phyloP scores from a whole-genome alignment of 2,797 vertebrate genomes.

The Tamandua tetradactyla region DNA sequence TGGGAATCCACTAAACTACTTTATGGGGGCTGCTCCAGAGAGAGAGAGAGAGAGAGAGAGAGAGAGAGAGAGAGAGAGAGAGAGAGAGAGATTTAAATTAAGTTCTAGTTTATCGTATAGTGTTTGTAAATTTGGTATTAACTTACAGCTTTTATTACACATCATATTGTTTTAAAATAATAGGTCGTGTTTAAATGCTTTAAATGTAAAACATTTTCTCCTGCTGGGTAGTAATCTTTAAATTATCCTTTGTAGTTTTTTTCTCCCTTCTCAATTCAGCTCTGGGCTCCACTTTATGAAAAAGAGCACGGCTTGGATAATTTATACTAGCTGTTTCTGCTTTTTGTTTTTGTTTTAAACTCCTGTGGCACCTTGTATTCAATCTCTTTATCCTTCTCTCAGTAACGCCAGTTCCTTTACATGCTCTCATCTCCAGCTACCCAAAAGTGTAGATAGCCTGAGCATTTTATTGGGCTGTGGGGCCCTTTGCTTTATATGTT shows the following conservation, averaged over 20 bases:
- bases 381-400: neutral
- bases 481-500: neutral
- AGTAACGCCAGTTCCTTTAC: neutral
- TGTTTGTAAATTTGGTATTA: neutral
- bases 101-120: neutral
- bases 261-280: neutral
- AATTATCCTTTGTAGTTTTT: neutral
- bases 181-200: conserved; percentile 51
- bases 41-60: neutral
- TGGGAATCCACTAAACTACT: neutral
- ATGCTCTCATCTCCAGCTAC: neutral
- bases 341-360: neutral
- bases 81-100: neutral
- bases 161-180: conserved; percentile 35
- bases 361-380: neutral
- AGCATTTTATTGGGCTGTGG: neutral
- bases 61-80: neutral
- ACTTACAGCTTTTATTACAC: conserved; percentile 34
- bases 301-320: neutral
- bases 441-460: neutral
- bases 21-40: neutral
- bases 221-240: neutral
- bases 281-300: neutral
- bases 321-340: neutral
- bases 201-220: neutral